Base-by-base conservation (phyloP, 2,113 vertebrate genomes). In the Silurus asotus region DNA sequence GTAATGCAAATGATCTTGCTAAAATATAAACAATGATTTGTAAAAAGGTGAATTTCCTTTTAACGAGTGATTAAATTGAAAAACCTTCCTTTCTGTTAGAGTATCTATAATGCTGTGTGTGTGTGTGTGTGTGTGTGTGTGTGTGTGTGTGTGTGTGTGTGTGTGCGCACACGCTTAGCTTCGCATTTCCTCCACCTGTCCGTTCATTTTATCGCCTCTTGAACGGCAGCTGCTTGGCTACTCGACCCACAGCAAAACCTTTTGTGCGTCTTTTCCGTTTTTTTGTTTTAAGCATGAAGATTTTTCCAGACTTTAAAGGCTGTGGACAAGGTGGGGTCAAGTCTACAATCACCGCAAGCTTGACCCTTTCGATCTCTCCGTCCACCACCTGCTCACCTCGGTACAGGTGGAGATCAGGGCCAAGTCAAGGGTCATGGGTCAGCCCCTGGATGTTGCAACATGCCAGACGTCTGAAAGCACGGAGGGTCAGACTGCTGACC, bases 351-450 rank as follows among this genome's bases (percentile, higher is more conserved):
- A 80, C 59, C 84, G 78, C 64, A 15, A 0, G 67, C 70, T 82
- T 70, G 55, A 84, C 82, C 79, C 55, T 48, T 55, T 49, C 78
- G 67, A 88, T 74, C 80, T 82, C 25, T 23, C 13, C 72, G 14
- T 81, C 67, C 81, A 88, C 80, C 87, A 88, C 62, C 84, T 90
- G 82, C 85, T 84, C 84, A 88, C 58, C 67, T 13, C 74, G 86
- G 83, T 88, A 87, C 82, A 88, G 85, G 88, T 92, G 87, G 88
- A 89, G 84, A 85, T 86, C 11, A 4, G 80, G 56, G 85, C 62
- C 45, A 25, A 78, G 85, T 87, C 79, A 88, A 48, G 88, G 88
- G 78, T 91, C 69, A 89, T 80, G 88, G 88, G 87, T 92, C 79
- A 88, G 14, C 23, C 55, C 25, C 86, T 11, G 51, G 81, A 82